Evolutionary conservation across 2,888 invertebrate genomes (phyloP), one percentile per base, ranked within the genome.

Genomic region (Drosophila acutilabella): DNA sequence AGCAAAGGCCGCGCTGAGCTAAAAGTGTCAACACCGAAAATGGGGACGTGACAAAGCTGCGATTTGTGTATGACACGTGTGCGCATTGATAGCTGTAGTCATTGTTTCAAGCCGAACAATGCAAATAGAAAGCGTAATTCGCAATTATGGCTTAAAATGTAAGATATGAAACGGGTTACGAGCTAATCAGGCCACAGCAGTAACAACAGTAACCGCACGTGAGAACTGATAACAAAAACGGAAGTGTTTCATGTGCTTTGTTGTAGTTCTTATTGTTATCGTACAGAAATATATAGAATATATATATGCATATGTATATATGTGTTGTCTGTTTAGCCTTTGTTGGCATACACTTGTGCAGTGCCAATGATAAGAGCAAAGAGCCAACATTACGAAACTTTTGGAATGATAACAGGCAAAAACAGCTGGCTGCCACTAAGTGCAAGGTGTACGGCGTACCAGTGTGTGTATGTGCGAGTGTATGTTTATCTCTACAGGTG

Each of bases 51-150:
- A 80, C 88, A 88, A 88, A 83, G 74, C 73, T 68, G 78, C 75
- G 70, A 86, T 85, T 85, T 64, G 65, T 70, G 65, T 80, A 75
- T 78, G 88, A 88, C 85, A 85, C 85, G 85, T 88, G 85, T 84
- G 78, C 41, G 38, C 14, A 65, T 40, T 42, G 42, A 33, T 41
- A 50, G 33, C 40, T 47, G 23, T 51, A 47, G 26, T 33, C 18
- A 6, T 8, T 60, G 40, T 48, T 26, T 51, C 74, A 62, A 57
- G 23, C n/a, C 48, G 66, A 65, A 65, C 70, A 76, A 77, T 65
- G 64, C 65, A 68, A 68, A 66, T 64, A 58, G 50, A 50, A 61
- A 64, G 60, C 38, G 38, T 51, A 50, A 23, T 52, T 64, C 26
- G 50, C 64, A 52, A 30, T 72, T 73, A 68, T 58, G 69, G 59